Evolutionary conservation across 2,888 invertebrate genomes (phyloP).

Genomic region (Xiphydria camelus): DNA sequence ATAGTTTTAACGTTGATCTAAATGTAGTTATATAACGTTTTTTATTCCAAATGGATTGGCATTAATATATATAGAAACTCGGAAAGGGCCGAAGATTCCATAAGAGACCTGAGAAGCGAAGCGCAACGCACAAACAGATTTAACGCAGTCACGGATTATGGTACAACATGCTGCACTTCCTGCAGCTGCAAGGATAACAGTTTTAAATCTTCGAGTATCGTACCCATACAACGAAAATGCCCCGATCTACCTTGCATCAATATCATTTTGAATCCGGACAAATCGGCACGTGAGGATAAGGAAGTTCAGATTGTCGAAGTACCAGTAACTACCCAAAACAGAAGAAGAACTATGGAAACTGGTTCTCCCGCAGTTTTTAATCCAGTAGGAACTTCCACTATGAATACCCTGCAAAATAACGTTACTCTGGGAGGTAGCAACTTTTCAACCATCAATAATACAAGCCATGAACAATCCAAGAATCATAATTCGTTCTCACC

Average conservation of each 20-base stretch:
- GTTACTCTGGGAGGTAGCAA: too few species aligned
- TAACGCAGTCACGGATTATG: conserved; percentile 6
- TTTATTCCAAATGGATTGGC: conserved; percentile 19
- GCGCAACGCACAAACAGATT: conserved; percentile 26
- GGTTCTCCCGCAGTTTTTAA: too few species aligned
- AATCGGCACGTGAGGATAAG: too few species aligned
- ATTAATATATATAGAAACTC: conserved; percentile 31
- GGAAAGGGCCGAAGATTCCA: conserved; percentile 18
- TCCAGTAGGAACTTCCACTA: too few species aligned
- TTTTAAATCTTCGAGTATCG: conserved; percentile 25
- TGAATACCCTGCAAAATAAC: too few species aligned
- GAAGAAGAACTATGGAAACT: too few species aligned
- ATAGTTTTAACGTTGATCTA: conserved; percentile 52
- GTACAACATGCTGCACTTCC: conserved; percentile 16
- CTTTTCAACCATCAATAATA: too few species aligned
- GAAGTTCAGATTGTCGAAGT: too few species aligned
- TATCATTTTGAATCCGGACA: conserved; percentile 14
- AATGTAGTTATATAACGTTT: conserved; percentile 46
- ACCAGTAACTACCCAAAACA: too few species aligned
- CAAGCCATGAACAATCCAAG: too few species aligned
- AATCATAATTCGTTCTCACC: too few species aligned
- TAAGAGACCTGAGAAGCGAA: conserved; percentile 18
- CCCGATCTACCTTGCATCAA: conserved; percentile 10
- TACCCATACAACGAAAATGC: not conserved
- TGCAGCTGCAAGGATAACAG: conserved; percentile 21